Evolutionary conservation across 2,113 vertebrate species (phyloP).

Genomic region (Clarias batrachus): DNA sequence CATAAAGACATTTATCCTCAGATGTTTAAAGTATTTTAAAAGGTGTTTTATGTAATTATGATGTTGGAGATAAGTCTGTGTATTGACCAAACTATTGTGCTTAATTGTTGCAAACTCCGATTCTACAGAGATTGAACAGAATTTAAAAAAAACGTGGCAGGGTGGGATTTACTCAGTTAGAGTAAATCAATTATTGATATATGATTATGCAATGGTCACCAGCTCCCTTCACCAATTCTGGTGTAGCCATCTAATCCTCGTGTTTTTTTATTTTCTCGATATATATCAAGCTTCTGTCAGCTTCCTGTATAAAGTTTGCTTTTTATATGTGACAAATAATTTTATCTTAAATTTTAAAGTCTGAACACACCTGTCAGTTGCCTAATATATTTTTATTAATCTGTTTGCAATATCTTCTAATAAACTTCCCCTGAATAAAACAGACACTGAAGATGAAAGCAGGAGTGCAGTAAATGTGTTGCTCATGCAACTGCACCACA

Average conservation of each 20-base stretch:
- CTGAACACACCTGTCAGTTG: neutral
- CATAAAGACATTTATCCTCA: neutral
- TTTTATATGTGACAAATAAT: no score
- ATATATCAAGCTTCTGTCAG: neutral
- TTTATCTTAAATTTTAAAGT: no score
- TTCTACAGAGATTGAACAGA: neutral
- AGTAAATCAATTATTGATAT: neutral
- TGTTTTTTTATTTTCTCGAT: neutral
- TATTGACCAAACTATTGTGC: neutral
- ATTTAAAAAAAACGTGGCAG: no score
- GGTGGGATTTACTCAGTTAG: no score
- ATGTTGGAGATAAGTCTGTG: neutral
- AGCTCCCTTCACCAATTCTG: neutral
- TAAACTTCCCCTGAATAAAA: neutral
- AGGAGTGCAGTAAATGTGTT: neutral
- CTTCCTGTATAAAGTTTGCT: neutral
- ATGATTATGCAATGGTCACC: neutral
- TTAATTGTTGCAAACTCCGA: neutral
- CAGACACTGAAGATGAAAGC: neutral
- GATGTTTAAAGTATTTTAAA: neutral
- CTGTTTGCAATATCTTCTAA: neutral
- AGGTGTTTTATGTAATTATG: neutral
- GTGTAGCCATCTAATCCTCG: neutral
- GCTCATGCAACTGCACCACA: neutral
- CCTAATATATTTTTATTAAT: neutral